Base-by-base conservation (phyloP, 1,140 invertebrate species). In the Sesamia nonagrioides region DNA sequence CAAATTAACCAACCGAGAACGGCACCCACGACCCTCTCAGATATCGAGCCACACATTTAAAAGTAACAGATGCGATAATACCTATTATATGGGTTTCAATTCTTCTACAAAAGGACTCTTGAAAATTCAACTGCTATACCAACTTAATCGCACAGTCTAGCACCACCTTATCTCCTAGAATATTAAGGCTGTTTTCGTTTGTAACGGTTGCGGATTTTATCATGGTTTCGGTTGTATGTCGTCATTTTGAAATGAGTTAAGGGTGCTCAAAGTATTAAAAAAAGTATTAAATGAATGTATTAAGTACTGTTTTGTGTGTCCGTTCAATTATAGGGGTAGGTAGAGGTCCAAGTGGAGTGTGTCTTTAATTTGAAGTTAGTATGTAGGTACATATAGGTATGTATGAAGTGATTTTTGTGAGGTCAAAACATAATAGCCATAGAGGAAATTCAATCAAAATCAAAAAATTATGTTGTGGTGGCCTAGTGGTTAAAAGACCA, bases 31-130 rank as follows among this genome's bases (percentile, higher is more conserved):
- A 35, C 58, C 60, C 60, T 37, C 60, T 50, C 45, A 0, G 54
- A 33, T 27, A 27, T 15, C 21, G 18, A 33, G 21, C 54, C 21
- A 58, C 54, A 56, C 37, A 21, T 37, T 15, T n/a, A 61, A 61
- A 27, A n/a, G 33, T 27, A 40, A 40, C 60, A 61, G 60, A 61
- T 61, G 60, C 6, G 60, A 61, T 61, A 61, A 61, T 61, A 40
- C 60, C 54, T 58, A 58, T 58, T 58, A 58, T 58, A 58, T 58
- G 27, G 54, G 60, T 61, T 35, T 61, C 60, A 61, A 61, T 61
- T 8, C 60, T 8, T 17, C 5, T 40, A 3, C 9, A 0, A 3
- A 18, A 61, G 60, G 2, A 61, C 15, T 37, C 60, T 61, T 40
- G 15, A 61, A 37, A 61, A 61, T 58, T 58, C 13, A 33, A 33